phyloP scores from a whole-genome alignment of 37 sponge, comb jelly and placozoan genomes.

The Cliona cf. orientalis region DNA sequence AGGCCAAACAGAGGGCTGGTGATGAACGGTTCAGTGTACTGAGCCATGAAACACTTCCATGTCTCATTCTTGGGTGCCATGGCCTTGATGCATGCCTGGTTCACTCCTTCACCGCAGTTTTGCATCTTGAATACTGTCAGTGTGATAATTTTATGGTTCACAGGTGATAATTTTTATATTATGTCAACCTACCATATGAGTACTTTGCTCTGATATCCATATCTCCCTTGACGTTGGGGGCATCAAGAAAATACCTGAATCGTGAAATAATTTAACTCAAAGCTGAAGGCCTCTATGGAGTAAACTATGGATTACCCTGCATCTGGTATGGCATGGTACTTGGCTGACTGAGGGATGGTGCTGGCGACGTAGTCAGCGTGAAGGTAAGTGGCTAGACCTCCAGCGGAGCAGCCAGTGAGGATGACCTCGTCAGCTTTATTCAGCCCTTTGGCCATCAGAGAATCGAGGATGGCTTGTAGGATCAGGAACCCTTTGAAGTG shows the following conservation, averaged over 20 bases:
- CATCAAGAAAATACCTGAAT: constrained; percentile 38
- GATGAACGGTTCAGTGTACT: constrained; percentile 77
- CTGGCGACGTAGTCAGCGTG: constrained; percentile 66
- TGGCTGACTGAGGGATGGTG: constrained; percentile 29
- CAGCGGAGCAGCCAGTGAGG: constrained; percentile 91
- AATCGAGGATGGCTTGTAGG: constrained; percentile 35
- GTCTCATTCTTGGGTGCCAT: constrained; percentile 3
- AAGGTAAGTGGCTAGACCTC: constrained; percentile 80
- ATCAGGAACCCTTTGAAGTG: constrained; percentile 11
- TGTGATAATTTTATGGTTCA: neutral
- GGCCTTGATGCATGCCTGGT: constrained; percentile 62
- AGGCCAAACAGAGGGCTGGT: constrained; percentile 58
- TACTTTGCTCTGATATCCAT: constrained; percentile 1
- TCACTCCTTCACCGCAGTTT: constrained; percentile 72
- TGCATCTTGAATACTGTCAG: constrained; percentile 72
- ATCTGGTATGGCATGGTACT: constrained; percentile 69
- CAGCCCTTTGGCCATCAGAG: constrained; percentile 45
- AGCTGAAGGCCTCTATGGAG: too few species aligned
- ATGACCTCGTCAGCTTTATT: constrained; percentile 66
- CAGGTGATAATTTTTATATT: neutral
- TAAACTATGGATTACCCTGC: constrained; percentile 86
- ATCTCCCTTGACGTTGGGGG: constrained; percentile 11
- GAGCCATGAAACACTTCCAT: constrained; percentile 79
- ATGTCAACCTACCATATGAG: constrained; percentile 8
- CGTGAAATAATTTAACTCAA: constrained; percentile 66